phyloP scores from a whole-genome alignment of 2,797 vertebrate species.

The Neomorphus geoffroyi region DNA sequence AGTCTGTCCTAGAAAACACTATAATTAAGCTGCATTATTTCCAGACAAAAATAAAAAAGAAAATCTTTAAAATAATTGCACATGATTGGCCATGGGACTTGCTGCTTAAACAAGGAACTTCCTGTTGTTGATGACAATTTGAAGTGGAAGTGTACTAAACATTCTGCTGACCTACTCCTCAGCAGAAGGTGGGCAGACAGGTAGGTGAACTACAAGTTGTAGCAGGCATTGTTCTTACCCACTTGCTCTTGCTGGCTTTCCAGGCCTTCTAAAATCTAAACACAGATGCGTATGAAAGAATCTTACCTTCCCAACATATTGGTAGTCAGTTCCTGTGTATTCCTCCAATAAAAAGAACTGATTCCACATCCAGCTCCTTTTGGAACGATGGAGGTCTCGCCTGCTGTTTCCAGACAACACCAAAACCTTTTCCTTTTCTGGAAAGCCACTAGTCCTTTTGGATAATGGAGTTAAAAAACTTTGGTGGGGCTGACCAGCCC shows the following conservation, averaged over 20 bases:
- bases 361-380: slow-evolving; percentile 99
- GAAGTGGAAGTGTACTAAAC: slow-evolving; percentile 5
- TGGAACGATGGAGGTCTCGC: slow-evolving; percentile 84
- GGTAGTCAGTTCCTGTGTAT: slow-evolving; percentile 89
- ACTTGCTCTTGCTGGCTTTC: slow-evolving; percentile 2
- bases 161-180: slow-evolving; percentile 3
- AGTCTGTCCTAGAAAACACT: background rate
- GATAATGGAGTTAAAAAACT: slow-evolving; percentile 73
- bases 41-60: background rate
- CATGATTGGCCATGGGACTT: background rate
- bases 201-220: background rate
- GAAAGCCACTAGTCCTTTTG: slow-evolving; percentile 84
- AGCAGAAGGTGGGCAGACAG: background rate
- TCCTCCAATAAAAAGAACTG: slow-evolving; percentile 97
- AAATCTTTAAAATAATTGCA: slow-evolving; percentile 54
- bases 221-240: background rate
- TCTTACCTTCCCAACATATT: slow-evolving; percentile 95
- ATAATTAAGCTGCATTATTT: slow-evolving; percentile 26
- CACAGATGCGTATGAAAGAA: background rate
- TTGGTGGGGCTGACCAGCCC: slow-evolving; percentile 76
- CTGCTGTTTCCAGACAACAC: slow-evolving; percentile 80
- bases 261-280: slow-evolving; percentile 27
- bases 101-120: background rate
- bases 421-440: slow-evolving; percentile 67
- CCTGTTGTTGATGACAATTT: background rate